Conservation (phyloP, 2,888 invertebrate genomes). For the Dysmachus trigonus region DNA sequence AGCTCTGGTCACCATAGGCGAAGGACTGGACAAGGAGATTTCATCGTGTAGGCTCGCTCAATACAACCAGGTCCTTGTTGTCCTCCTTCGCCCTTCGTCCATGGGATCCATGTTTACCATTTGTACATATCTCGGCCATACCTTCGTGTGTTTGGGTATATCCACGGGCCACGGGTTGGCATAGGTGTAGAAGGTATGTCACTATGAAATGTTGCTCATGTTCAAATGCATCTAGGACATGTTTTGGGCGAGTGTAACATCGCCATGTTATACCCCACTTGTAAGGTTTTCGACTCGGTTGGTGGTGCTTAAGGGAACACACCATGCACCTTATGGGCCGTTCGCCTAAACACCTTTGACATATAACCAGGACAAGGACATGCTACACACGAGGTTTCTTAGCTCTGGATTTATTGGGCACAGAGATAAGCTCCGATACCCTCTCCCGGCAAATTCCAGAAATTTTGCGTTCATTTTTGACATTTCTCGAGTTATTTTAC, state of each 20-base stretch:
- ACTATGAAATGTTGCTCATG: constrained; percentile 45
- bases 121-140: constrained; percentile 36
- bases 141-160: constrained; percentile 5
- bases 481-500: not conserved
- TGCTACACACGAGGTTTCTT: constrained; percentile 35
- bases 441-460: not conserved
- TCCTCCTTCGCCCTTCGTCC: constrained; percentile 1
- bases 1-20: not conserved
- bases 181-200: constrained; percentile 41
- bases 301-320: constrained; percentile 31
- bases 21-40: constrained; percentile 43
- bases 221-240: constrained; percentile 44
- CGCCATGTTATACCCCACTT: constrained; percentile 26
- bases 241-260: constrained; percentile 44
- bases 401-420: not conserved
- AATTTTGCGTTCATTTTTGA: not conserved
- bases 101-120: constrained; percentile 15
- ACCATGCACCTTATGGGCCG: constrained; percentile 33
- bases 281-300: constrained; percentile 32
- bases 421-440: not conserved
- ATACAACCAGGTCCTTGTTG: constrained; percentile 27
- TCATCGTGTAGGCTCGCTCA: constrained; percentile 24
- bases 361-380: constrained; percentile 45
- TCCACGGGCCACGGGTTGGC: not conserved
- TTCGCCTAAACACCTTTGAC: constrained; percentile 50